These are phyloP conservation scores for Gambusia holbrooki DNA, from an alignment of 2,113 vertebrate genomes.

Conservation along the genomic window DNA sequence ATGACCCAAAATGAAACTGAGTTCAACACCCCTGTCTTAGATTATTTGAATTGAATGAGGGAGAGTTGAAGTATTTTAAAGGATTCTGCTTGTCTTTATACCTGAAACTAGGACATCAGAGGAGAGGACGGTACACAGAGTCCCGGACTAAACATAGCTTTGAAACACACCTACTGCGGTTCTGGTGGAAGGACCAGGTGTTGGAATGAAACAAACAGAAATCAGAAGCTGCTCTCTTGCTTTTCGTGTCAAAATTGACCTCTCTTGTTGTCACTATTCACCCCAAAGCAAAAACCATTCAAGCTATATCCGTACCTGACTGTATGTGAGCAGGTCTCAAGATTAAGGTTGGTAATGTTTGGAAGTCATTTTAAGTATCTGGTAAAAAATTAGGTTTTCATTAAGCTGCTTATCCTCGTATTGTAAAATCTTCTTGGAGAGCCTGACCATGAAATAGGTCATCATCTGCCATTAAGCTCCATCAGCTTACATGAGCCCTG, in stretches of 20 bases:
- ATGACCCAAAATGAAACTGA: too few relatives aligned
- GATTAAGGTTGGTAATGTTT: background rate
- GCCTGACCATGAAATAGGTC: background rate
- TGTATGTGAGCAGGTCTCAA: background rate
- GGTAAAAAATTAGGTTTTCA: background rate
- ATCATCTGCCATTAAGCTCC: background rate
- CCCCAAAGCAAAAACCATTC: background rate
- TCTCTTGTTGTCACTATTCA: background rate
- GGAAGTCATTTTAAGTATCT: background rate
- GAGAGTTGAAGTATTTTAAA: background rate
- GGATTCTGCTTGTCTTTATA: conserved; percentile 5
- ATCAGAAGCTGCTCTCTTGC: background rate
- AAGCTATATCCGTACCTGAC: background rate
- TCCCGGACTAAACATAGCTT: conserved; percentile 57
- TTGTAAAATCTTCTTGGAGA: background rate
- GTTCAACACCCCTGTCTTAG: background rate
- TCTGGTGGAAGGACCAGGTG: background rate
- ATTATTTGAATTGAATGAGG: background rate
- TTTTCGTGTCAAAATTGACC: background rate
- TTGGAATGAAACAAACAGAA: background rate
- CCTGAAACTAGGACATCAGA: conserved; percentile 48
- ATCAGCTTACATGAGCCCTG: background rate
- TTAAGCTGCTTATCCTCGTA: conserved; percentile 1
- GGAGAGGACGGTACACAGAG: conserved; percentile 28
- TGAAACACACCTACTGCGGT: conserved; percentile 34